These are phyloP conservation scores for Micrastur ruficollis DNA, from an alignment of 2,797 vertebrate genomes.

Conservation along the genomic window DNA sequence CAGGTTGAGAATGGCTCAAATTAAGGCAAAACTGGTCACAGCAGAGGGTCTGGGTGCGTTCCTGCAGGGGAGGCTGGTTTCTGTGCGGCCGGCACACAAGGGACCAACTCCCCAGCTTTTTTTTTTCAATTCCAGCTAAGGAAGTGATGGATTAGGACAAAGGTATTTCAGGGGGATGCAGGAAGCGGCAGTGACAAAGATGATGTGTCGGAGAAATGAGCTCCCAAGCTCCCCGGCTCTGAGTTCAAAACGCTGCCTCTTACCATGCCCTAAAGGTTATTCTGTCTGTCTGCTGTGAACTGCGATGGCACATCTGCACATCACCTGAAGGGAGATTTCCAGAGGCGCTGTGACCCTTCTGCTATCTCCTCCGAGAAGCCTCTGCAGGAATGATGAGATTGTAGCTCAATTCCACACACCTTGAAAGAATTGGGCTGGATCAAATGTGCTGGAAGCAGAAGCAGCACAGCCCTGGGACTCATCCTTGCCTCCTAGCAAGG, in stretches of 20 bases:
- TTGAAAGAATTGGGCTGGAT: conserved; percentile 30
- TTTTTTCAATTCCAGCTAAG: background rate
- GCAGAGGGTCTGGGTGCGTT: background rate
- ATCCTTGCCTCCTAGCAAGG: background rate
- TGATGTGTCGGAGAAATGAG: conserved; percentile 38
- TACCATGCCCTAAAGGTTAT: conserved; percentile 54
- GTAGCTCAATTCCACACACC: conserved; percentile 55
- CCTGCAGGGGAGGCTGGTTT: background rate
- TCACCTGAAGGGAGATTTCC: conserved; percentile 57
- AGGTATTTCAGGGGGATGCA: conserved; percentile 25
- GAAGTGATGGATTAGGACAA: conserved; percentile 30
- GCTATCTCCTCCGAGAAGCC: conserved; percentile 42
- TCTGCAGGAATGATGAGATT: conserved; percentile 33
- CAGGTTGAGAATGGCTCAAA: background rate
- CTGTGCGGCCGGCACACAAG: background rate
- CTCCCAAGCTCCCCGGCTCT: background rate
- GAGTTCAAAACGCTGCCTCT: conserved; percentile 50
- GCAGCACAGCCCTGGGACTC: background rate
- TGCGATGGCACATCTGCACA: background rate
- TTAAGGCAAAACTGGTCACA: background rate
- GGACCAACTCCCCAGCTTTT: background rate
- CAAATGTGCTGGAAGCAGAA: conserved; percentile 25
- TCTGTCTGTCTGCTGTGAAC: conserved; percentile 51
- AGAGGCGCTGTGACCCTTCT: conserved; percentile 48
- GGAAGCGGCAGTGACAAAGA: conserved; percentile 1